These are phyloP conservation scores for Naja naja DNA, from an alignment of 2,113 vertebrate species.

Conservation along the genomic window DNA sequence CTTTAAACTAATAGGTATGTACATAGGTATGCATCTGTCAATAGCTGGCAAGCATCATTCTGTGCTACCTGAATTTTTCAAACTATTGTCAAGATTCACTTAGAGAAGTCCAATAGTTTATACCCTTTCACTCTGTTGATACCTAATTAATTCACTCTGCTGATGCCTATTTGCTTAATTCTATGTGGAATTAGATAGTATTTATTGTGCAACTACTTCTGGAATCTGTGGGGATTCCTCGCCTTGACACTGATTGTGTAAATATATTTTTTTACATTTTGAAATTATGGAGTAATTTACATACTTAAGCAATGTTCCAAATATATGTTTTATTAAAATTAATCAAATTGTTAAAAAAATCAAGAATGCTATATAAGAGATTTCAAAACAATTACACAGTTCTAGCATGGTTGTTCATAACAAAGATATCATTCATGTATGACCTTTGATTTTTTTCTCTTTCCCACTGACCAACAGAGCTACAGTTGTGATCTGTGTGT, in stretches of 20 bases:
- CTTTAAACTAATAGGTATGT: background rate
- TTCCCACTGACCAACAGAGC: background rate
- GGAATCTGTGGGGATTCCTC: background rate
- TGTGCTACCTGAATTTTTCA: background rate
- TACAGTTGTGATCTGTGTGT: background rate
- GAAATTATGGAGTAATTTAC: background rate
- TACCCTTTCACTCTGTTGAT: background rate
- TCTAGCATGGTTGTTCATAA: background rate
- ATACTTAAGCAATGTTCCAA: background rate
- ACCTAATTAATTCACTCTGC: background rate
- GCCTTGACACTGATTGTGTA: background rate
- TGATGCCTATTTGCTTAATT: background rate
- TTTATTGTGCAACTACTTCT: background rate
- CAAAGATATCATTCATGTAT: background rate
- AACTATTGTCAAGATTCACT: background rate
- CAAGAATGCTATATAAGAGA: background rate
- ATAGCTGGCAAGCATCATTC: background rate
- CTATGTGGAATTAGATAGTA: background rate
- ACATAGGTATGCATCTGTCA: background rate
- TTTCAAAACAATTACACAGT: background rate
- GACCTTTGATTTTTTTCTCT: background rate
- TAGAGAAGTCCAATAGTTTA: background rate
- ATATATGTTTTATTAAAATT: background rate
- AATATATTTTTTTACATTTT: background rate
- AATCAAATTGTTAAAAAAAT: background rate